phyloP scores from a whole-genome alignment of 2,113 vertebrate species.

The Beaufortia kweichowensis region DNA sequence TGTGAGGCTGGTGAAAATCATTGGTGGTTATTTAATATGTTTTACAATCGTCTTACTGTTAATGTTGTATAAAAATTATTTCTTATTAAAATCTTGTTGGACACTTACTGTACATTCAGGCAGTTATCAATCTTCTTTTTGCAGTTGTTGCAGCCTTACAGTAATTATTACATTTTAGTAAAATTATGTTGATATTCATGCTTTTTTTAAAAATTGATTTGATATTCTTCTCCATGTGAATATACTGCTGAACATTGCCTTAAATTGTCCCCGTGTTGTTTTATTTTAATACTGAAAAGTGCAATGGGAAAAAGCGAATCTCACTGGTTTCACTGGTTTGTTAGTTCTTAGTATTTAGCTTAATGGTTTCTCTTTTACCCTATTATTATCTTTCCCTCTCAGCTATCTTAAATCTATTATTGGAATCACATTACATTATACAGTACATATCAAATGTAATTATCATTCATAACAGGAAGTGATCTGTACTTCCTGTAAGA shows the following conservation, averaged over 20 bases:
- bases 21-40: background rate
- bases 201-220: background rate
- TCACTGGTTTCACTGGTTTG: background rate
- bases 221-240: background rate
- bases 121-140: background rate
- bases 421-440: constrained; percentile 1
- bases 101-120: background rate
- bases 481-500: constrained; percentile 33
- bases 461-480: constrained; percentile 25
- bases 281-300: background rate
- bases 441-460: constrained; percentile 26
- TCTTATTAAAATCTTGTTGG: too few species aligned
- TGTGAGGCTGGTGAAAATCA: background rate
- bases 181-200: background rate
- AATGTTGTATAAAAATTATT: too few species aligned
- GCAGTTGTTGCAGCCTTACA: background rate
- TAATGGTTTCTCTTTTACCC: background rate
- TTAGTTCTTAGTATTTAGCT: background rate
- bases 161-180: background rate
- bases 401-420: too few species aligned
- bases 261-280: background rate
- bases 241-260: background rate
- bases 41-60: too few species aligned
- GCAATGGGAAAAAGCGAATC: background rate
- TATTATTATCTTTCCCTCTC: background rate